Evolutionary conservation across 2,797 vertebrate genomes (phyloP).

Genomic region (Anabacerthia variegaticeps): DNA sequence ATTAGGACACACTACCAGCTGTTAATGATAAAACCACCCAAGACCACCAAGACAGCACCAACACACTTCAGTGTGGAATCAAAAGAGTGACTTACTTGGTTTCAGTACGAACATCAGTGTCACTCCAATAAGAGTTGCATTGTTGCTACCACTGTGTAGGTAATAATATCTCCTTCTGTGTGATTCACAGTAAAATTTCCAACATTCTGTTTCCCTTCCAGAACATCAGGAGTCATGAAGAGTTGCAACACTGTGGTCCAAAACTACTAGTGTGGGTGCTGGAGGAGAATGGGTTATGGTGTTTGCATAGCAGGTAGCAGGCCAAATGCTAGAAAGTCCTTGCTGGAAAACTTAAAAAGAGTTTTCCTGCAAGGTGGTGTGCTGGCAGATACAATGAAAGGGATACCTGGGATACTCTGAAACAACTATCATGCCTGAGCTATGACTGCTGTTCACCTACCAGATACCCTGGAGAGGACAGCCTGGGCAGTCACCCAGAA

Average conservation of each 20-base stretch:
- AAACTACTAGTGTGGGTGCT: not conserved
- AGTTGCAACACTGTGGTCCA: not conserved
- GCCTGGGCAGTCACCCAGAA: not conserved
- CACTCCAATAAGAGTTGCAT: not conserved
- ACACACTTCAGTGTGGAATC: not conserved
- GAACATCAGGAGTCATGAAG: not conserved
- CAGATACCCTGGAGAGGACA: accelerated
- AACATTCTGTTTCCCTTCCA: not conserved
- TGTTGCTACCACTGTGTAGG: not conserved
- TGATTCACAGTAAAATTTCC: not conserved
- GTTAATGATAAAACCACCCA: not conserved
- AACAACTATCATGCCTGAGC: not conserved
- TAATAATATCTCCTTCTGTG: not conserved
- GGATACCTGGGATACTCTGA: not conserved
- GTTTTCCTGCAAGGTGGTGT: not conserved
- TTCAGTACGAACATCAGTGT: not conserved
- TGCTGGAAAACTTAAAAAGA: not conserved
- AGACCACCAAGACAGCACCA: not conserved
- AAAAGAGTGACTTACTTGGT: not conserved
- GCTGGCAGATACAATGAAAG: not conserved
- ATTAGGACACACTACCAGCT: not conserved
- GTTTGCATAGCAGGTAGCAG: not conserved
- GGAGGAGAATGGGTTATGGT: not conserved
- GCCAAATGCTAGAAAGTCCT: not conserved
- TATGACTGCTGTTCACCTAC: not conserved